Evolutionary conservation across 2,113 vertebrate genomes (phyloP).

Genomic region (Eclectus roratus): DNA sequence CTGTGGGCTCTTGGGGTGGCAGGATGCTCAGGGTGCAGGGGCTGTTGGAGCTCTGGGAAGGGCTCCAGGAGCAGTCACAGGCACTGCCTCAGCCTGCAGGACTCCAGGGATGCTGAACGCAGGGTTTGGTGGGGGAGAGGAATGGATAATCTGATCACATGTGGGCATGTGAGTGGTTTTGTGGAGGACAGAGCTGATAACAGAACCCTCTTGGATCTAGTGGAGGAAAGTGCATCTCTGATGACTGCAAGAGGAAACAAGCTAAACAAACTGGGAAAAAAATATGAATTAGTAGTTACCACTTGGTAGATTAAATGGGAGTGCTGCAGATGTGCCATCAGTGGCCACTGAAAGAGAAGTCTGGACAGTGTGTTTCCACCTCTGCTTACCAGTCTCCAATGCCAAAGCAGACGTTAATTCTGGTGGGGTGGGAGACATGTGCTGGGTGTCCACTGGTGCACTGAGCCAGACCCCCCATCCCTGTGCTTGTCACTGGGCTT

Average conservation of each 20-base stretch:
- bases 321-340: background rate
- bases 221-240: background rate
- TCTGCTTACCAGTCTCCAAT: background rate
- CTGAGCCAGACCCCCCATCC: background rate
- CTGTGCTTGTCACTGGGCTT: background rate
- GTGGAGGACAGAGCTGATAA: background rate
- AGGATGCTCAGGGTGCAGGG: background rate
- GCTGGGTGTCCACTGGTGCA: background rate
- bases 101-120: background rate
- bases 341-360: background rate
- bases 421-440: background rate
- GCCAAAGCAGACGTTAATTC: background rate
- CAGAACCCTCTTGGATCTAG: background rate
- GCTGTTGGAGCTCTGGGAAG: background rate
- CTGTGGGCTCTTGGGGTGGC: background rate
- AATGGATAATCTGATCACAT: background rate
- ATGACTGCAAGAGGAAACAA: background rate
- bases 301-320: background rate
- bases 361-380: background rate
- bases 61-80: background rate
- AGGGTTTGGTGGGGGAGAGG: no score
- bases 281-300: background rate
- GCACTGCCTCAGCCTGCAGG: background rate
- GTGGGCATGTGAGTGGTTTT: background rate
- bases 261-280: background rate